Conservation (phyloP, 2,113 vertebrate species). For the Chlamydotis undulata region DNA sequence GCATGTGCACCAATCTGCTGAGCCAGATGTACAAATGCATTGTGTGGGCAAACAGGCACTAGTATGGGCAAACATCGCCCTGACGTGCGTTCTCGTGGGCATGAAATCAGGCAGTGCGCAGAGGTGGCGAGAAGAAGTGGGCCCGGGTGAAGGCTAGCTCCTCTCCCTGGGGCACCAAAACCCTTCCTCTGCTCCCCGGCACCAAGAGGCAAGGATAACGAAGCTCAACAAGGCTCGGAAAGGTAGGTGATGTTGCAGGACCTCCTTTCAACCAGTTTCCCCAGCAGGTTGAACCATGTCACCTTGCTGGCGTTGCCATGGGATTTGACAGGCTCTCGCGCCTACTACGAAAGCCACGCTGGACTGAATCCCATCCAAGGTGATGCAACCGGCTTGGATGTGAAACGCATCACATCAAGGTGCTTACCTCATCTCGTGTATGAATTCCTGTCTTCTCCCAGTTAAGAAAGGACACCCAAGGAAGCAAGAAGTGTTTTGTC, state of each 20-base stretch:
- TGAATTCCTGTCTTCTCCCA: neutral
- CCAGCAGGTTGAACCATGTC: neutral
- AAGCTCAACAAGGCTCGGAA: neutral
- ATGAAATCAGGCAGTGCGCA: neutral
- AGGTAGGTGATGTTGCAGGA: neutral
- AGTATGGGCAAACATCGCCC: constrained; percentile 45
- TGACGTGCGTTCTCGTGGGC: neutral
- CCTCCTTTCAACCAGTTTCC: neutral
- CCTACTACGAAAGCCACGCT: fast-evolving
- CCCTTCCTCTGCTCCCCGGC: neutral
- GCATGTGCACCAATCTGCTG: constrained; percentile 62
- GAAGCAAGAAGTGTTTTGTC: neutral
- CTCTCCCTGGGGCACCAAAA: neutral
- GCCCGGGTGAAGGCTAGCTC: neutral
- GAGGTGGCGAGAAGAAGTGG: neutral
- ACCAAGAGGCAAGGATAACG: neutral
- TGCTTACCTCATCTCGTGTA: neutral
- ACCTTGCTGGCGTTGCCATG: neutral
- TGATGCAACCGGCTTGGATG: neutral
- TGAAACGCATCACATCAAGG: neutral
- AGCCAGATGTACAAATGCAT: constrained; percentile 61
- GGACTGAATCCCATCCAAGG: neutral
- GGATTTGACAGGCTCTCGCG: neutral
- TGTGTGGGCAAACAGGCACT: constrained; percentile 65
- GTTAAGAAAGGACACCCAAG: neutral